Evolutionary conservation across 2,797 vertebrate genomes (phyloP), one percentile per base, ranked within the genome.

Genomic region (Botia almorhae): DNA sequence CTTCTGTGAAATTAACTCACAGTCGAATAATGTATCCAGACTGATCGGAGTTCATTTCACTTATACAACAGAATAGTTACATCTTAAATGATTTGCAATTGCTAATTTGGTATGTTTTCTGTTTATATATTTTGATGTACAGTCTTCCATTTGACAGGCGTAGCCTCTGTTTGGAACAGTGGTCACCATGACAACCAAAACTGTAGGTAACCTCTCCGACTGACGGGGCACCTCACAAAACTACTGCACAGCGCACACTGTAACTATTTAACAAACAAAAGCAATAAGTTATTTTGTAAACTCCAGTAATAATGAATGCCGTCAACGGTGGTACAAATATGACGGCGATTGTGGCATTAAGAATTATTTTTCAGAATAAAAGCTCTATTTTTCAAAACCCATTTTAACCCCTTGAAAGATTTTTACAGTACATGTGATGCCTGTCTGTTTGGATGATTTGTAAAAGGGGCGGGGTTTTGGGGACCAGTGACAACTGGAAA

Each of bases 201-300:
- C 36, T 39, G 36, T 39, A 39, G 36, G 36, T 39, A 6, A 39
- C 85, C 48, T 50, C 89, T 92, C 90, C 88, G 86, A 86, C 82
- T 79, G 80, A 86, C 88, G 88, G 90, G 89, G 89, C 85, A 86
- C 75, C 60, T 89, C 87, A 89, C 81, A 87, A 89, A 92, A 94
- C 92, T 94, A 94, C 93, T 93, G 92, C 91, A 92, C 90, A 92
- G 93, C 92, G 93, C 92, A 93, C 92, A 94, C 93, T 94, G 93
- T 93, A 94, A 93, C 91, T 94, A 91, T 94, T 93, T 93, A 93
- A 92, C 91, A 88, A 91, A 92, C 92, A 89, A 92, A 93, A 94
- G 93, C 93, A 94, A 93, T 94, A 94, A 91, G 91, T 94, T 93
- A 93, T 94, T 93, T 93, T 93, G 5, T 92, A 93, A 93, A 91